These are phyloP conservation scores for Drosophila gaucha DNA, from an alignment of 2,888 invertebrate genomes.

Conservation along the genomic window DNA sequence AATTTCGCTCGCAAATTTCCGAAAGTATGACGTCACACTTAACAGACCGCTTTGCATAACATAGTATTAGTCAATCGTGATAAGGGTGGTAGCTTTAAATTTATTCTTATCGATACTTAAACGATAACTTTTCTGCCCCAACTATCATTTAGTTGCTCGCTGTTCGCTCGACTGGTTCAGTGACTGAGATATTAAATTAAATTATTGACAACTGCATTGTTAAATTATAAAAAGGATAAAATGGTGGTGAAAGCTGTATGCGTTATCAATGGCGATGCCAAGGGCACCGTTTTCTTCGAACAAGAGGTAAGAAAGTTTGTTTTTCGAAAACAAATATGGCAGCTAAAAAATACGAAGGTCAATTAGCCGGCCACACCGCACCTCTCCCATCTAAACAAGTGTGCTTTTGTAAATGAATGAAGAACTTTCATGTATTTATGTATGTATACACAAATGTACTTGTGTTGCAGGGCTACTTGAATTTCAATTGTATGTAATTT, in stretches of 20 bases:
- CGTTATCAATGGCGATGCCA: slow-evolving; percentile 93
- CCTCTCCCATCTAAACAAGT: slow-evolving; percentile 7
- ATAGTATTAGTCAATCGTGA: too few relatives aligned
- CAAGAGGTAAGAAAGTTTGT: slow-evolving; percentile 88
- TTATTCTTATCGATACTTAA: slow-evolving; percentile 22
- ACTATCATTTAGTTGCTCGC: slow-evolving; percentile 12
- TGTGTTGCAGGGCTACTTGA: slow-evolving; percentile 32
- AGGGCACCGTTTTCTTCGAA: slow-evolving; percentile 92
- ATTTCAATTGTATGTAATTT: slow-evolving; percentile 43
- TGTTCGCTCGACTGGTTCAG: slow-evolving; percentile 11
- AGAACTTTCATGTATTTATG: neutral
- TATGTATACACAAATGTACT: neutral
- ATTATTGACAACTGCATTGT: neutral
- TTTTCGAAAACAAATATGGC: slow-evolving; percentile 24
- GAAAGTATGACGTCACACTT: too few relatives aligned
- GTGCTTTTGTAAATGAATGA: neutral
- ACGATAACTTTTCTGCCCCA: neutral
- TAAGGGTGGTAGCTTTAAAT: neutral
- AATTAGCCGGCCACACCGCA: slow-evolving; percentile 54
- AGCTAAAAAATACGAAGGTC: slow-evolving; percentile 56
- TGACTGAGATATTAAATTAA: neutral
- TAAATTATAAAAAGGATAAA: slow-evolving; percentile 3
- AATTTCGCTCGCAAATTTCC: too few relatives aligned
- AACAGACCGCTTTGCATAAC: too few relatives aligned
- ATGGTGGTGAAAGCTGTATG: slow-evolving; percentile 93